Evolutionary conservation across 2,113 vertebrate genomes (phyloP), one percentile per base, ranked within the genome.

Genomic region (Amphiprion percula): DNA sequence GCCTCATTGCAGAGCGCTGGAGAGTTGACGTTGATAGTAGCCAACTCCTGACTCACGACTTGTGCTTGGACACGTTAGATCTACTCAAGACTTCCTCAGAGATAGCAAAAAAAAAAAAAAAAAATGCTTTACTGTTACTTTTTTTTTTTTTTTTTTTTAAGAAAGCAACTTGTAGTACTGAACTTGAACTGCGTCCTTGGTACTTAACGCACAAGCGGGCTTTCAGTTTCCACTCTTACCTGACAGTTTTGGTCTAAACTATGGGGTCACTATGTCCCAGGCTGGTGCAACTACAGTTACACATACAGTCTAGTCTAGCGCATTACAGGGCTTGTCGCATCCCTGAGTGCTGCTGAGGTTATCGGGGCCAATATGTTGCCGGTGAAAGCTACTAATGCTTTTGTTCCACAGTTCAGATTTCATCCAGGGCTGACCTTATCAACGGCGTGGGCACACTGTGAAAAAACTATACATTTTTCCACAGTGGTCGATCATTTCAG

Each of bases 41-140:
- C 80, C 53, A 89, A 89, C 88, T 89, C 80, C 82, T 83, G 85
- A 83, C 82, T 88, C 81, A 88, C 79, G 74, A 86, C 74, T 80
- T 44, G 54, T 59, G 67, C 68, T 71, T 39, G 56, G 17, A 58
- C 1, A 9, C 65, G 47, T 68, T 60, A 56, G 58, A 62, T 52
- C 37, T 56, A 39, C 24, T 74, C 3, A 64, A 52, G 52, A 77
- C 33, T 49, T 50, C 53, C 14, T 77, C 9, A 39, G 12, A 44
- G 47, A 63, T 47, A 10, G 37, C 24, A 60, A 52, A 6, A 14
- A 23, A 21, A 12, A 49, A 17, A 5, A 49, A 50, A 50, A 49
- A 49, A 14, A 8, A 39, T 7, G 41, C 10, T 23, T 54, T 63
- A 2, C 2, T 26, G 21, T 19, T 14, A 14, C 72, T 78, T 70